Evolutionary conservation across 2,113 vertebrate species (phyloP), one percentile per base, ranked within the genome.

Genomic region (Lycaon pictus): DNA sequence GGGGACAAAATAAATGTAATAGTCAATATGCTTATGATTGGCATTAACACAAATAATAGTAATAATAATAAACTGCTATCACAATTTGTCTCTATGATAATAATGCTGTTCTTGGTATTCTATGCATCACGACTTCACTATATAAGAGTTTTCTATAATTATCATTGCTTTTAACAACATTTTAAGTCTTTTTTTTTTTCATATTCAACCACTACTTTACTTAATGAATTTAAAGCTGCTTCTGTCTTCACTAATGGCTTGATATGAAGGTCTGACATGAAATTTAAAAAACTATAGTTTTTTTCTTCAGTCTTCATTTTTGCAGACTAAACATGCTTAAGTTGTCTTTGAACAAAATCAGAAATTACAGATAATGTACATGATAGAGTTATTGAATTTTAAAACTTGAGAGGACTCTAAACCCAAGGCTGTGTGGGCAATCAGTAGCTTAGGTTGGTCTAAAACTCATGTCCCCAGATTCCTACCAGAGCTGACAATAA

Each of bases 251-350:
- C 76, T 76, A 55, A 92, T 74, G 51, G 51, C 85, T 96, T 79
- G 55, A 32, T 85, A 32, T 88, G 48, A 91, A 1, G 27, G 10
- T 63, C 84, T 90, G 69, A 90, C 55, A 74, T 81, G 69, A 88
- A 93, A 67, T 76, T 76, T 35, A 88, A 88, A 67, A 84, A n/a
- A 7, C 43, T 32, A 7, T 16, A 65, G 23, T 25, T 51, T 67
- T 87, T 65, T 69, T 87, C 60, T 35, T 43, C 43, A 67, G 55
- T 93, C 19, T 88, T 96, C 55, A 90, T 92, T 91, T 95, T 48
- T 92, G 48, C 80, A 86, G 87, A 93, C 90, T 87, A 98, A 89
- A 74, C 67, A 94, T 79, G 65, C 92, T 62, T 62, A 80, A 79
- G 22, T 95, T 60, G 53, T 67, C 90, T 17, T 77, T 17, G 16